Evolutionary conservation across 2,113 vertebrate genomes (phyloP).

Genomic region (Chinchilla lanigera): DNA sequence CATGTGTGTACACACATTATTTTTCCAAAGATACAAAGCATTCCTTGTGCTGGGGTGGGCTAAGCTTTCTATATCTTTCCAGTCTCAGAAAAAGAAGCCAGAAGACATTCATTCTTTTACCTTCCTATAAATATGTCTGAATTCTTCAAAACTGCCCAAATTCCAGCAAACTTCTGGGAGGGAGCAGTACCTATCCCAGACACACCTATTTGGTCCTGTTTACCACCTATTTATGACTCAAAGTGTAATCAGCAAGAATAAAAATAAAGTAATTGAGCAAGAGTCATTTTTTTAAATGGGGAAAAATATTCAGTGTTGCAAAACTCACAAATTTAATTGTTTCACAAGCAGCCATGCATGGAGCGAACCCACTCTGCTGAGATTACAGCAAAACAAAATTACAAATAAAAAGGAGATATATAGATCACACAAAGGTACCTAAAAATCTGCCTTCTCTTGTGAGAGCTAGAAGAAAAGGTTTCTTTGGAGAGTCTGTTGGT

Average conservation of each 20-base stretch:
- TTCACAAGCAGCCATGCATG: constrained; percentile 93
- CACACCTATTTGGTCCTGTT: constrained; percentile 50
- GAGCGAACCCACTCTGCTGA: constrained; percentile 87
- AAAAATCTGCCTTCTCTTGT: constrained; percentile 97
- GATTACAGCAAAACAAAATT: constrained; percentile 81
- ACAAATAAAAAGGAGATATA: constrained; percentile 61
- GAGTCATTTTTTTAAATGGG: constrained; percentile 38
- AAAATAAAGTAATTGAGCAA: constrained; percentile 67
- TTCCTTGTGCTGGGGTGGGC: background rate
- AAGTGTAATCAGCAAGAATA: constrained; percentile 63
- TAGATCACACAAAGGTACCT: constrained; percentile 91
- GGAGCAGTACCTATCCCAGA: constrained; percentile 24
- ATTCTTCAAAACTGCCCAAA: constrained; percentile 37
- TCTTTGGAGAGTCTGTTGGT: constrained; percentile 96
- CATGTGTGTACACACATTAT: background rate
- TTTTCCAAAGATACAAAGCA: constrained; percentile 55
- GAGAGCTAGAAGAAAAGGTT: constrained; percentile 96
- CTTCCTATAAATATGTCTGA: constrained; percentile 32
- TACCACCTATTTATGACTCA: constrained; percentile 60
- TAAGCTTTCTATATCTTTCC: constrained; percentile 35
- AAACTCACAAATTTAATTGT: constrained; percentile 83
- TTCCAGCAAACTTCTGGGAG: constrained; percentile 52
- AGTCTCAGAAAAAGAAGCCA: constrained; percentile 54
- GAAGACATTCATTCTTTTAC: constrained; percentile 40
- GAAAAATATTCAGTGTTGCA: constrained; percentile 77